phyloP scores from a whole-genome alignment of 1,140 invertebrate genomes.

The Diachasmimorpha longicaudata region DNA sequence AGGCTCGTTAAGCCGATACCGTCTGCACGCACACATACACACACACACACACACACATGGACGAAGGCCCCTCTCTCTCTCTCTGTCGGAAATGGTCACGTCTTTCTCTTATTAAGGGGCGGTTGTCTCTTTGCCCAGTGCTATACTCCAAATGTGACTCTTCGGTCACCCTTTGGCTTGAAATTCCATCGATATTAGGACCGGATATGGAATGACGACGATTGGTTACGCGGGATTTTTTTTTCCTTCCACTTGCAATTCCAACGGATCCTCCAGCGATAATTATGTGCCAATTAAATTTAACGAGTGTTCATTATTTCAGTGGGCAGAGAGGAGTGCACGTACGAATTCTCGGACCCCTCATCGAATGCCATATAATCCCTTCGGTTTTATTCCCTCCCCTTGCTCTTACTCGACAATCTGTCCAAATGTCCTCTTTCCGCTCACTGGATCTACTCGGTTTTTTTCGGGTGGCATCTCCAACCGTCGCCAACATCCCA shows the following conservation, averaged over 20 bases:
- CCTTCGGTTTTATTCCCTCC: background rate
- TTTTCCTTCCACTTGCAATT: slow-evolving; percentile 24
- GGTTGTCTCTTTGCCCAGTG: no score
- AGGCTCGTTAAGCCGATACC: slow-evolving; percentile 33
- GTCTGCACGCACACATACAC: slow-evolving; percentile 5
- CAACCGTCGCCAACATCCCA: slow-evolving; percentile 38
- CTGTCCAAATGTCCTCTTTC: background rate
- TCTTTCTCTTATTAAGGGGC: background rate
- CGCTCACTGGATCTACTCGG: background rate
- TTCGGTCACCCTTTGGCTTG: slow-evolving; percentile 9
- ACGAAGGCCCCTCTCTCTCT: background rate
- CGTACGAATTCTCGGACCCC: slow-evolving; percentile 16
- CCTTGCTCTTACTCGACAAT: background rate
- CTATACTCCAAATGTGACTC: background rate
- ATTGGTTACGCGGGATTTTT: slow-evolving; percentile 32
- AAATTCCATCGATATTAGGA: slow-evolving; percentile 36
- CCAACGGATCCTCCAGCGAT: slow-evolving; percentile 34
- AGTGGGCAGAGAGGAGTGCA: slow-evolving; percentile 29
- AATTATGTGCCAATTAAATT: slow-evolving; percentile 57
- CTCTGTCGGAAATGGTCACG: background rate
- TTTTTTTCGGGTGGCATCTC: slow-evolving; percentile 17
- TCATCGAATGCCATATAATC: background rate
- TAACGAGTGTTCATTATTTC: slow-evolving; percentile 55
- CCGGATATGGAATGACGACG: slow-evolving; percentile 39
- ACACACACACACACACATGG: no score